Base-by-base conservation (phyloP, 2,888 invertebrate genomes). In the Drosophila falleni region DNA sequence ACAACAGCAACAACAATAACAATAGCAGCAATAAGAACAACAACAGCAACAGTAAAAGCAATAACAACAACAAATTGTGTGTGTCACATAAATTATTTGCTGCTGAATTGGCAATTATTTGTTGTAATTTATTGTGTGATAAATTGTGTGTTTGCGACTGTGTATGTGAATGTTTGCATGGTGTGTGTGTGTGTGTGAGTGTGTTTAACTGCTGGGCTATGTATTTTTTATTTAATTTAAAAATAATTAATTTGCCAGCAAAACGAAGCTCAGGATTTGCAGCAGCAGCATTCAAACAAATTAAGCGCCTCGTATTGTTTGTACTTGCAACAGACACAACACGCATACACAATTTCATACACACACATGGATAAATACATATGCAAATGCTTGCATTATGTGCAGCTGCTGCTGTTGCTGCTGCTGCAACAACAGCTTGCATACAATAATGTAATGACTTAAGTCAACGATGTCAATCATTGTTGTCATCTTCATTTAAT, bases 61-160 rank as follows among this genome's bases (percentile, higher is more conserved):
- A 63, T 41, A 54, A 60, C 60, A 73, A 78, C 66, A 80, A 74
- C 78, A 81, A 78, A 75, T 79, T 77, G 72, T 74, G 75, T 78
- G 67, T 78, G 81, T 74, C 71, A 73, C 75, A 84, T 82, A 82
- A 83, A 79, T 81, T 81, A 81, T 78, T 74, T 81, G 79, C 76
- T 79, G 85, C 81, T 84, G 85, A 83, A 85, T 84, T 84, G 81
- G 85, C 85, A 81, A 83, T 84, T 81, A 84, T 82, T 82, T 84
- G 71, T 74, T 78, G 81, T 84, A 84, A 82, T 82, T 82, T 82
- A 82, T 82, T 74, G 76, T 64, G 76, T 81, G 81, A 78, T 81
- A 78, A 81, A 80, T 81, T 78, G 41, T 59, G 63, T 64, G 63
- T 58, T 31, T 44, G 44, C 16, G 26, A 49, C 49, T 35, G 15